phyloP scores from a whole-genome alignment of 2,797 vertebrate genomes.

The Todus mexicanus region DNA sequence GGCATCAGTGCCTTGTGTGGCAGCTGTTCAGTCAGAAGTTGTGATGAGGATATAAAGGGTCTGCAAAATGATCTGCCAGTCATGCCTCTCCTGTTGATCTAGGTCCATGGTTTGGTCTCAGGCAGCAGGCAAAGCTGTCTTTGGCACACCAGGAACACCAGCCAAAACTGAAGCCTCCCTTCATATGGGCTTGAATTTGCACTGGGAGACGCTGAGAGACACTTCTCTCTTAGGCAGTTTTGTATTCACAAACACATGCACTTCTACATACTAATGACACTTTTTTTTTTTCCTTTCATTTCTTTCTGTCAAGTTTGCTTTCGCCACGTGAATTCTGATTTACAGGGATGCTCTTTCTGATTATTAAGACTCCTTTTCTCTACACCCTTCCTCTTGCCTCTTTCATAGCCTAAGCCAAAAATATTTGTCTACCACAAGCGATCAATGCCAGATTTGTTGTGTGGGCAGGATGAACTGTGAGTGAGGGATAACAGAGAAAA shows the following conservation, averaged over 20 bases:
- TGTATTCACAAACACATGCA: neutral
- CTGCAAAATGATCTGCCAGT: neutral
- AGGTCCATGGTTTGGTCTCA: neutral
- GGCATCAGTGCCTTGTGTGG: neutral
- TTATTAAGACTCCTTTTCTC: neutral
- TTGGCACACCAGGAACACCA: neutral
- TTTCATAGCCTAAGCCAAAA: conserved; percentile 13
- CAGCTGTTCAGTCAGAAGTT: neutral
- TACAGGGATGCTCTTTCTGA: neutral
- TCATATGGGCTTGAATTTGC: neutral
- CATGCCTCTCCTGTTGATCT: neutral
- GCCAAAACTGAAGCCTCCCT: neutral
- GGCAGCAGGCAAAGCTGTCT: neutral
- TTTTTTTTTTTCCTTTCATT: neutral
- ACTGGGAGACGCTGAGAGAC: neutral
- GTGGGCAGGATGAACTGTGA: conserved; percentile 32
- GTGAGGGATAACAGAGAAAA: conserved; percentile 22
- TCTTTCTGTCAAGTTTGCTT: neutral
- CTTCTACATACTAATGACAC: neutral
- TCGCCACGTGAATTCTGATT: neutral
- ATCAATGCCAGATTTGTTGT: conserved; percentile 57
- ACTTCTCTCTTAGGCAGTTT: neutral
- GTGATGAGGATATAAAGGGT: neutral
- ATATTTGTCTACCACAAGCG: conserved; percentile 25
- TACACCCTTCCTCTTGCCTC: neutral